These are phyloP conservation scores for Lampropteryx suffumata DNA, from an alignment of 2,888 invertebrate species.

Conservation along the genomic window DNA sequence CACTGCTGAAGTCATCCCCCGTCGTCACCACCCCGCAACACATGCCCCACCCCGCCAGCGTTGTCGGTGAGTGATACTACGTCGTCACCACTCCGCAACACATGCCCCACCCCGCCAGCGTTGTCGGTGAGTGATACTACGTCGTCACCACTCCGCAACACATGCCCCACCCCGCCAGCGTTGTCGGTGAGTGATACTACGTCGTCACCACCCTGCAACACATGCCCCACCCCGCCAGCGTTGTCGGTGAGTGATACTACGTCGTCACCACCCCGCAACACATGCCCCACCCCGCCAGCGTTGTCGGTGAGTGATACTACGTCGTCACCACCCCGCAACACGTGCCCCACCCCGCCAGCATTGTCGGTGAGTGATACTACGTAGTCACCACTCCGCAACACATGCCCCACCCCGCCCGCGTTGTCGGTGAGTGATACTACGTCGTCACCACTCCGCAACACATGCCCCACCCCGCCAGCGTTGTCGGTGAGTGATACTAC, in stretches of 20 bases:
- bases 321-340: conserved; percentile 76
- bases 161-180: conserved; percentile 67
- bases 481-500: conserved; percentile 80
- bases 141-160: conserved; percentile 76
- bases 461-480: conserved; percentile 67
- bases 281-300: conserved; percentile 67
- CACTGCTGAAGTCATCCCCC: conserved; percentile 86
- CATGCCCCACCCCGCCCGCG: conserved; percentile 67
- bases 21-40: conserved; percentile 76
- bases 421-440: conserved; percentile 80
- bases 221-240: conserved; percentile 76
- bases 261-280: conserved; percentile 76
- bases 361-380: conserved; percentile 86
- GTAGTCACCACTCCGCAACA: conserved; percentile 76
- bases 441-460: conserved; percentile 76
- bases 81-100: conserved; percentile 72
- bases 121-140: conserved; percentile 86
- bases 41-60: conserved; percentile 67
- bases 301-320: conserved; percentile 80
- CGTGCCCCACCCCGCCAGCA: conserved; percentile 76
- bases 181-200: conserved; percentile 80
- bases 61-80: conserved; percentile 46
- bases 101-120: conserved; percentile 76
- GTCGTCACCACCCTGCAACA: conserved; percentile 76
- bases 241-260: conserved; percentile 86